phyloP scores from a whole-genome alignment of 2,888 invertebrate species.

The Melangyna quadrimaculata region DNA sequence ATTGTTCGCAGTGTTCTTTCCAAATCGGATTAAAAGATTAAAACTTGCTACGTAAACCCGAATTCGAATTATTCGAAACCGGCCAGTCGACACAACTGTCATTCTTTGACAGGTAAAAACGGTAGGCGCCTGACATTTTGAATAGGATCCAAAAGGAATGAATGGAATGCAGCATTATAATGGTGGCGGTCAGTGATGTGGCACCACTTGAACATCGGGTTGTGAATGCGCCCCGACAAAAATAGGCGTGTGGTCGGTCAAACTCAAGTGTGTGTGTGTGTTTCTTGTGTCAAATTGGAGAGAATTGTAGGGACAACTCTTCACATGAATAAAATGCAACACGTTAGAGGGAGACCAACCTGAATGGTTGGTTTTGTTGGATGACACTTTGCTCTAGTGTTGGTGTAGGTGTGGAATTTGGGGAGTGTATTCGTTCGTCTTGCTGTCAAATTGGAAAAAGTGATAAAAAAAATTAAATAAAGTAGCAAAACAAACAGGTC shows the following conservation, averaged over 20 bases:
- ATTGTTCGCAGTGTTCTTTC: slow-evolving; percentile 7
- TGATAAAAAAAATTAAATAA: slow-evolving; percentile 34
- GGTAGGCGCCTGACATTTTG: slow-evolving; percentile 64
- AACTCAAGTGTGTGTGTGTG: neutral
- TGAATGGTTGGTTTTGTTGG: slow-evolving; percentile 34
- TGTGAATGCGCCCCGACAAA: slow-evolving; percentile 56
- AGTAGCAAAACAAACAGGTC: slow-evolving; percentile 62
- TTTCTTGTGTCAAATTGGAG: slow-evolving; percentile 42
- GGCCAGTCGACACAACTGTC: slow-evolving; percentile 38
- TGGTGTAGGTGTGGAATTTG: slow-evolving; percentile 67
- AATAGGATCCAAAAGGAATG: slow-evolving; percentile 58
- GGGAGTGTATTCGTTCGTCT: slow-evolving; percentile 57
- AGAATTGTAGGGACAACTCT: slow-evolving; percentile 57
- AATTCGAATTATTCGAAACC: slow-evolving; percentile 2
- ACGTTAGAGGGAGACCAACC: slow-evolving; percentile 58
- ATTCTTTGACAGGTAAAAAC: slow-evolving; percentile 50
- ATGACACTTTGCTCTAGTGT: slow-evolving; percentile 59
- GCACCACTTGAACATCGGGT: slow-evolving; percentile 42
- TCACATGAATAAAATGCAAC: slow-evolving; percentile 15
- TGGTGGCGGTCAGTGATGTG: slow-evolving; percentile 69
- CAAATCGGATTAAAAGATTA: slow-evolving; percentile 57
- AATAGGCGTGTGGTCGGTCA: slow-evolving; percentile 60
- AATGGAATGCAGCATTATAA: slow-evolving; percentile 58
- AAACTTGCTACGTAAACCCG: slow-evolving; percentile 11
- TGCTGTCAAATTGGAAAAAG: slow-evolving; percentile 62